Evolutionary conservation across 2,113 vertebrate species (phyloP).

Genomic region (Rostratula benghalensis): DNA sequence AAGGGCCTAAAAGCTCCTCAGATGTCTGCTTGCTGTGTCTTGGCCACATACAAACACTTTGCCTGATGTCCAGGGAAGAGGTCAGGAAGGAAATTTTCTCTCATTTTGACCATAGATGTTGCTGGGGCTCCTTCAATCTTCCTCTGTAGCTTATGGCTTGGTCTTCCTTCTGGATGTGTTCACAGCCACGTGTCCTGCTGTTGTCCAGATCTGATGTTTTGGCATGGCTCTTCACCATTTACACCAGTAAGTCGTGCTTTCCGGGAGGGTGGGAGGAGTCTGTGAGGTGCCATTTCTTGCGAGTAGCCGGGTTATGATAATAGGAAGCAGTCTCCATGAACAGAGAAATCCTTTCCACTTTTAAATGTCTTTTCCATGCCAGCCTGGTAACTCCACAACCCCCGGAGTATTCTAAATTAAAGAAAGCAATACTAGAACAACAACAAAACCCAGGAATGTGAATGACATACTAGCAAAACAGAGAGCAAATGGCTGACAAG

Average conservation of each 20-base stretch:
- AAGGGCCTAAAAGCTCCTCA: not conserved
- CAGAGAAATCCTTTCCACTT: not conserved
- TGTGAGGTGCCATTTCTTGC: not conserved
- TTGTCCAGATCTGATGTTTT: not conserved
- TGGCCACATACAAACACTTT: not conserved
- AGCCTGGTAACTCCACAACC: not conserved
- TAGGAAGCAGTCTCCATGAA: not conserved
- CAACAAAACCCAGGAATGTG: not conserved
- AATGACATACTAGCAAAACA: not conserved
- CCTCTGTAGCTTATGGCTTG: not conserved
- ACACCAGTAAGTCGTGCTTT: not conserved
- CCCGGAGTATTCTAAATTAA: not conserved
- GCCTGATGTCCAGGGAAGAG: not conserved
- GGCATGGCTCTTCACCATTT: not conserved
- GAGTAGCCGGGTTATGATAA: not conserved
- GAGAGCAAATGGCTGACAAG: constrained; percentile 23
- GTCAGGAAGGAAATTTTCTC: not conserved
- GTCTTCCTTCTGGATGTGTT: not conserved
- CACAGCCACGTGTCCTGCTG: not conserved
- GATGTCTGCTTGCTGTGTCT: not conserved
- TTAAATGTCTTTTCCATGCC: not conserved
- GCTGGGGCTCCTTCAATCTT: not conserved
- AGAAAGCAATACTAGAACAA: not conserved
- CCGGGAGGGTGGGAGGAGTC: not conserved
- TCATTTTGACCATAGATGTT: not conserved